A percentile compares a stretch with the other conserved stretches of the same genome.
These are phyloP conservation scores for cattle (Bos taurus) DNA, from an alignment of 2,113 vertebrate genomes.

Conservation along the genomic window ARS-UCD2.0 NC_037334.1:8192501-8193000, in stretches of 20 bases:
- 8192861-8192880: neutral
- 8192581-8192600: neutral
- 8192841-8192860: constrained; percentile 97
- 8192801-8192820: constrained; percentile 94
- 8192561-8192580: rapidly evolving
- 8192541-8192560: neutral
- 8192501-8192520: neutral
- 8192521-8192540: neutral
- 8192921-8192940: neutral
- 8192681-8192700: neutral
- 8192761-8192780: constrained; percentile 24
- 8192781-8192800: constrained; percentile 21
- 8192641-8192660: neutral
- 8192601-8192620: neutral
- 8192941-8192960: neutral
- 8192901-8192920: neutral
- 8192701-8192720: neutral
- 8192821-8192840: constrained; percentile 96
- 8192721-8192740: neutral
- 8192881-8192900: neutral
- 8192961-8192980: neutral
- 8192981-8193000: neutral
- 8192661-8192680: neutral
- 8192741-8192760: neutral
- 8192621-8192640: neutral